Evolutionary conservation across 2,888 invertebrate species (phyloP).

Genomic region (Kryphioiulus occultus): DNA sequence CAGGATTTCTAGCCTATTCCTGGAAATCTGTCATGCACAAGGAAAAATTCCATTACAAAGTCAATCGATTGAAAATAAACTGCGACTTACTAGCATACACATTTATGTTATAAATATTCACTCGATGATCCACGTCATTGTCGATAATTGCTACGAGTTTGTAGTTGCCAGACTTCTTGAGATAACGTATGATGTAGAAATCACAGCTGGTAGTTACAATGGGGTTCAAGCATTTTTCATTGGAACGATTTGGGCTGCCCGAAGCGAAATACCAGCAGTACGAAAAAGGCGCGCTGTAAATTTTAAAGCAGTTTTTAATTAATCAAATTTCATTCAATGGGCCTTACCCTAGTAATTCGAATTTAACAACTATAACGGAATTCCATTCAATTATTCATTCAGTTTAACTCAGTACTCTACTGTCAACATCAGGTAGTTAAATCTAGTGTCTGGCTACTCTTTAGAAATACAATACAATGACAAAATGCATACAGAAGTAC

Average conservation of each 20-base stretch:
- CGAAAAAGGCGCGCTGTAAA: slow-evolving; percentile 66
- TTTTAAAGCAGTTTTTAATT: neutral
- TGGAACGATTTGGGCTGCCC: slow-evolving; percentile 63
- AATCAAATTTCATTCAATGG: neutral
- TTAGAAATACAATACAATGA: too few relatives aligned
- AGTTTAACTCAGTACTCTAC: too few relatives aligned
- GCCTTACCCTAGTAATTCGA: too few relatives aligned
- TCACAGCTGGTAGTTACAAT: slow-evolving; percentile 65
- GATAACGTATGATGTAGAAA: slow-evolving; percentile 74
- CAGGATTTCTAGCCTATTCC: too few relatives aligned
- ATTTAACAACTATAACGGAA: too few relatives aligned
- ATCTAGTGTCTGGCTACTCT: too few relatives aligned
- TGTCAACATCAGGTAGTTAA: too few relatives aligned
- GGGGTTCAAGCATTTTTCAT: slow-evolving; percentile 55
- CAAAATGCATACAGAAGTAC: too few relatives aligned
- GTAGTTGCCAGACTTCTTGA: slow-evolving; percentile 73
- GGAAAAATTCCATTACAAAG: neutral
- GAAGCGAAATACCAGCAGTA: slow-evolving; percentile 73
- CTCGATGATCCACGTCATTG: slow-evolving; percentile 76
- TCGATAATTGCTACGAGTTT: slow-evolving; percentile 80
- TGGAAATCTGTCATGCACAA: slow-evolving; percentile 22
- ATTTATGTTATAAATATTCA: slow-evolving; percentile 77
- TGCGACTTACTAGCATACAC: slow-evolving; percentile 78
- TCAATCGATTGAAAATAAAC: neutral
- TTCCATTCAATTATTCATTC: too few relatives aligned